Percentiles rank a stretch among this genome's conserved stretches.
phyloP scores from a whole-genome alignment of 2,113 vertebrate species.

The Tinamus guttatus region DNA sequence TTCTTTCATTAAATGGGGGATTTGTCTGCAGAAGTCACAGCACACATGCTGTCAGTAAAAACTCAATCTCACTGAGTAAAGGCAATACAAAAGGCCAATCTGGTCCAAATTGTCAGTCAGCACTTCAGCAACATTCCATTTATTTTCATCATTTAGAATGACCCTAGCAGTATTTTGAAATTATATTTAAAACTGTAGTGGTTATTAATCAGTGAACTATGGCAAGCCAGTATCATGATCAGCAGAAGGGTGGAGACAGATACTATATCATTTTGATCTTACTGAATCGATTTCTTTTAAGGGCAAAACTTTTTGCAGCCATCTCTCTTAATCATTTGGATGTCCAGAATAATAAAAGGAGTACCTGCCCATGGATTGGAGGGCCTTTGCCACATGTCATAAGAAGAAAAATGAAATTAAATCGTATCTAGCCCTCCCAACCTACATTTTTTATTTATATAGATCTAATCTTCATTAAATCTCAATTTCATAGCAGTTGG shows the following conservation, averaged over 20 bases:
- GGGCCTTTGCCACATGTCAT: background rate
- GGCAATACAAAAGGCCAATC: background rate
- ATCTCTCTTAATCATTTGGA: background rate
- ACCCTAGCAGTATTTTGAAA: background rate
- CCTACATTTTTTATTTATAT: background rate
- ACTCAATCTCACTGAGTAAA: background rate
- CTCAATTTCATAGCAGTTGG: background rate
- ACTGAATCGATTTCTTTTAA: background rate
- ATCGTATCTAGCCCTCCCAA: background rate
- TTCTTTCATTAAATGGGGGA: background rate
- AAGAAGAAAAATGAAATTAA: background rate
- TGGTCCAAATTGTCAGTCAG: background rate
- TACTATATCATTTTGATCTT: background rate
- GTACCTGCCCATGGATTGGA: background rate
- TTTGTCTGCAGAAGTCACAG: background rate
- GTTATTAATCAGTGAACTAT: background rate
- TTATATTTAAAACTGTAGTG: background rate
- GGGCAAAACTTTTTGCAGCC: background rate
- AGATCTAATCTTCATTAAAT: background rate
- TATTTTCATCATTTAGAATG: constrained; percentile 5
- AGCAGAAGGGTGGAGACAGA: background rate
- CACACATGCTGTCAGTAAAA: background rate
- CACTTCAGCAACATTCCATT: background rate
- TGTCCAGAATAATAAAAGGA: background rate
- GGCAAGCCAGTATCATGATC: background rate